These are phyloP conservation scores for Agyllia agylla DNA, from an alignment of 2,888 invertebrate genomes.

Conservation along the genomic window DNA sequence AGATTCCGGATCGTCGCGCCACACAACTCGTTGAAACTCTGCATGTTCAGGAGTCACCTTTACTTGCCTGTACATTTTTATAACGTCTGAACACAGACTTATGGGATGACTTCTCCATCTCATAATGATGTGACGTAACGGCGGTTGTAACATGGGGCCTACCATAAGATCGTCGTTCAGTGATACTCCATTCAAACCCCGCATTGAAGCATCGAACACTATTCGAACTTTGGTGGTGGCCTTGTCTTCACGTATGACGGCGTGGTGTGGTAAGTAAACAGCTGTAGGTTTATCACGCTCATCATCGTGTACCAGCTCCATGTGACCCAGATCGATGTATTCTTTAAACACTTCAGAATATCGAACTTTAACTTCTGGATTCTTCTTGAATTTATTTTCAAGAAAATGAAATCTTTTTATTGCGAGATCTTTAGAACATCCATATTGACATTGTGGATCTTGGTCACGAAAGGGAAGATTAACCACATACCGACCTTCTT, in stretches of 20 bases:
- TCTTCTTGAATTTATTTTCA: neutral
- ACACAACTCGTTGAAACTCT: conserved; percentile 59
- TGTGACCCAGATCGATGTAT: neutral
- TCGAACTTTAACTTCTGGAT: neutral
- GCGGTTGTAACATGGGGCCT: conserved; percentile 64
- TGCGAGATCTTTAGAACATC: neutral
- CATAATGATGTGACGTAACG: conserved; percentile 48
- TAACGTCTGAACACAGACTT: conserved; percentile 44
- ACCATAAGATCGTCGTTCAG: conserved; percentile 54
- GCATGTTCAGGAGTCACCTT: conserved; percentile 16
- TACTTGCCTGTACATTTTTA: conserved; percentile 62
- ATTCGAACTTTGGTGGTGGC: neutral
- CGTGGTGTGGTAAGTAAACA: neutral
- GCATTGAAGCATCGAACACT: neutral
- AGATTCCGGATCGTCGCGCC: conserved; percentile 23
- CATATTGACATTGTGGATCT: conserved; percentile 4
- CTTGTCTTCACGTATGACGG: neutral
- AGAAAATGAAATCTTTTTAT: neutral
- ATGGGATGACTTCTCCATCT: conserved; percentile 42
- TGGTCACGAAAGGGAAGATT: neutral
- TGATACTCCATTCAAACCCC: conserved; percentile 10
- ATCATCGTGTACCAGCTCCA: neutral
- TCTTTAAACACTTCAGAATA: neutral
- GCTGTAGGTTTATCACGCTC: neutral
- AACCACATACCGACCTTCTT: neutral